These are phyloP conservation scores for Amphiprion ocellaris DNA, from an alignment of 2,113 vertebrate genomes.

Conservation along the genomic window DNA sequence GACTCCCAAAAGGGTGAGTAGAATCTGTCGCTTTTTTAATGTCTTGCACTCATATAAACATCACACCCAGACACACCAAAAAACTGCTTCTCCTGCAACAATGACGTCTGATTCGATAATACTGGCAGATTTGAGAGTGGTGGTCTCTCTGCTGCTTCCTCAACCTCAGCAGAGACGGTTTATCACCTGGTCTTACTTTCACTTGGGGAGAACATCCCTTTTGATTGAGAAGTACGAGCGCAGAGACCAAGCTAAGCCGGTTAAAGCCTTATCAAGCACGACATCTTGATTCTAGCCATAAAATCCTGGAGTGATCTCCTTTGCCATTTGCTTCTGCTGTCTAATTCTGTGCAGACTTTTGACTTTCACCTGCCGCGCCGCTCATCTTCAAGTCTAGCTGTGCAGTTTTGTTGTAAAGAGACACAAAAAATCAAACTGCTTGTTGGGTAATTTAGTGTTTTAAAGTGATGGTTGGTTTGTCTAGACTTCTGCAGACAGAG, in stretches of 20 bases:
- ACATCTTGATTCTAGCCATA: constrained; percentile 78
- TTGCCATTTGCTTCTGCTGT: constrained; percentile 38
- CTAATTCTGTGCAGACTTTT: constrained; percentile 35
- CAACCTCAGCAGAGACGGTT: neutral
- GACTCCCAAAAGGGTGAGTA: constrained; percentile 87
- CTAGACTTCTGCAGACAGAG: neutral
- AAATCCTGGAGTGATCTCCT: constrained; percentile 66
- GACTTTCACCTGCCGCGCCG: constrained; percentile 18
- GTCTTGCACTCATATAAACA: neutral
- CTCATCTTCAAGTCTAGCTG: neutral
- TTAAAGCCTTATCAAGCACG: constrained; percentile 83
- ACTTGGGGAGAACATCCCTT: constrained; percentile 72
- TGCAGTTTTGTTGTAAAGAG: neutral
- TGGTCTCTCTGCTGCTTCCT: neutral
- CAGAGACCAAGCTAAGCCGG: constrained; percentile 71
- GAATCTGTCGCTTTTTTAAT: neutral
- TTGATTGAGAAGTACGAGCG: constrained; percentile 68
- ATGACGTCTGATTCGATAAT: no score
- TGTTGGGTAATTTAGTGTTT: neutral
- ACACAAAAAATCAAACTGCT: neutral
- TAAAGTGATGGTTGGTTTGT: neutral
- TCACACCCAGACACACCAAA: neutral
- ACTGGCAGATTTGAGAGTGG: no score
- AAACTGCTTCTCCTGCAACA: neutral
- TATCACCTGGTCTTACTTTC: constrained; percentile 50